A percentile compares a stretch with the other conserved stretches of the same genome.
Evolutionary conservation across 2,797 vertebrate species (phyloP).

Genomic region (Catostomus latipinnis): DNA sequence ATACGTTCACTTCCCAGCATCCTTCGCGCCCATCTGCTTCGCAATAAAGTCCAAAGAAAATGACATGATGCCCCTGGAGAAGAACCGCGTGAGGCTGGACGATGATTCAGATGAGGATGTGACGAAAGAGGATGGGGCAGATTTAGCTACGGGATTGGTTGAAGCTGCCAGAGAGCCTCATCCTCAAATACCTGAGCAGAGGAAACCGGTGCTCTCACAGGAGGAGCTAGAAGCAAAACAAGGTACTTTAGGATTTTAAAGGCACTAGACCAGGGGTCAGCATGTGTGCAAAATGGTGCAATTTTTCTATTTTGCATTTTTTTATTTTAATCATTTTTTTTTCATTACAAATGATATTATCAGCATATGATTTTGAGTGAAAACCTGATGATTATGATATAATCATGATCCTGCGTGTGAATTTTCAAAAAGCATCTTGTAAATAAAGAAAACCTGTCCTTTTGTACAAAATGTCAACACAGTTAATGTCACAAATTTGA

Average conservation of each 20-base stretch:
- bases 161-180: conserved; percentile 64
- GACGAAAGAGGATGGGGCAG: conserved; percentile 78
- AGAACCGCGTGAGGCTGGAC: conserved; percentile 92
- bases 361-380: too few species aligned
- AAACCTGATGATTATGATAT: too few species aligned
- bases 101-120: conserved; percentile 95
- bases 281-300: too few species aligned
- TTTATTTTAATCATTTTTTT: too few species aligned
- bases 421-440: too few species aligned
- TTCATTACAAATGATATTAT: too few species aligned
- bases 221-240: conserved; percentile 97
- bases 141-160: conserved; percentile 64
- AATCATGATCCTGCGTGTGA: too few species aligned
- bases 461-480: too few species aligned
- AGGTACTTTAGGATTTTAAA: conserved; percentile 76
- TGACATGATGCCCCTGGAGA: conserved; percentile 94
- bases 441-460: too few species aligned
- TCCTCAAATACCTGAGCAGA: conserved; percentile 82
- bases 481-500: too few species aligned
- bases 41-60: conserved; percentile 97
- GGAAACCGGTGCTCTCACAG: conserved; percentile 86
- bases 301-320: too few species aligned
- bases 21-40: conserved; percentile 98
- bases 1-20: conserved; percentile 73
- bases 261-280: not conserved